Evolutionary conservation across 2,888 invertebrate genomes (phyloP), one percentile per base, ranked within the genome.

Genomic region (Hermaeophaga mercurialis): DNA sequence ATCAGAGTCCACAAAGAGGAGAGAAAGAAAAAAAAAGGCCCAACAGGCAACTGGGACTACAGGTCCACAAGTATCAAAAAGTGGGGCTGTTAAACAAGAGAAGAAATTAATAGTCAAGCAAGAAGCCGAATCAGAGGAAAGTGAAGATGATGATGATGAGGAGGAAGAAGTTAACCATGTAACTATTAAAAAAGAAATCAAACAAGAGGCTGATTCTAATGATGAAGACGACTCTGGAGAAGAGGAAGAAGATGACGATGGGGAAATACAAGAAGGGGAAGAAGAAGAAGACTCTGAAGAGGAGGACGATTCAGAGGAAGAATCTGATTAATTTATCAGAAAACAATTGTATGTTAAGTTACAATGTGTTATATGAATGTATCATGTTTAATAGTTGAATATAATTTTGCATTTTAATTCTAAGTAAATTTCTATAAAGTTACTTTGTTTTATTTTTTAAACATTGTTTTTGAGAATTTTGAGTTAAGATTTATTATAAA

Each of bases 221-320:
- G 48, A 48, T 7, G 48, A 45, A 4, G 56, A 50, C 6, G 45
- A 31, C 1, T 38, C 26, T 26, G 38, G 28, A 2, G 44, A 39
- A 8, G 45, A 53, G 18, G 36, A 28, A 11, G 36, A 26, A 3
- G 44, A 12, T 6, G 17, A n/a, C 17, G 48, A 28, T 11, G 54
- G 34, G 11, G 39, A 47, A 7, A 33, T 33, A 14, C 28, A 36
- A 9, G 53, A 26, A 1, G 46, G 46, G 5, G 34, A 24, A 3
- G 49, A 49, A 5, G 49, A 49, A 28, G 38, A 44, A 9, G 48
- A 26, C 1, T 26, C 15, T 15, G 36, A 24, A 17, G 54, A 54
- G 1, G 45, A 28, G 12, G 54, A 48, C 9, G 48, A 43, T 11
- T 43, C 43, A 17, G 46, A 28, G 14, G 54, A 54, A 18, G 50